Evolutionary conservation across 2,797 vertebrate species (phyloP), one percentile per base, ranked within the genome.

Genomic region (Rhodeus uyekii): DNA sequence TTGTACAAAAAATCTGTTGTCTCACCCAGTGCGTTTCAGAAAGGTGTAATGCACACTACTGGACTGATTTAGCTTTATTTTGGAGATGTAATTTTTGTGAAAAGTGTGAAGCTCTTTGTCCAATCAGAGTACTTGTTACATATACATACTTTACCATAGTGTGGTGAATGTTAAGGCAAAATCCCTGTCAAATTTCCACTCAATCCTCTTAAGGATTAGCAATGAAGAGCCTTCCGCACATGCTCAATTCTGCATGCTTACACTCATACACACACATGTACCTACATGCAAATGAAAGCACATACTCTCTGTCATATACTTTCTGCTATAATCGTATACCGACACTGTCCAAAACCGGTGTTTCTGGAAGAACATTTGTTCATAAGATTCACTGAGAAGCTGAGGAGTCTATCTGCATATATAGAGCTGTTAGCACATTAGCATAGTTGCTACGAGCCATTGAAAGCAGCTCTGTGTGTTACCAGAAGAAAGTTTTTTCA

Each of bases 161-260:
- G 42, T 27, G 3, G 39, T 38, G 29, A 82, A 53, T 36, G 29
- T 8, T 61, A 65, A 34, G 18, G 71, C 44, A 38, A 80, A 76
- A 80, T 65, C 18, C 46, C 55, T 63, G 44, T 76, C 69, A 79
- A n/a, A 60, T 48, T 64, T 76, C 36, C 44, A 2, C n/a, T 32
- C 50, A 86, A 86, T 83, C 72, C 38, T 76, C 58, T 83, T 86
- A 83, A 18, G 73, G 77, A 80, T 86, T 83, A 76, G 73, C 67
- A 44, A 5, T 29, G 46, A 65, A 76, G 81, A 60, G 60, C 24
- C 46, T 48, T 55, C 38, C 65, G 55, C 29, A 76, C 19, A 36
- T 36, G 38, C 27, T 71, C 12, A 68, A 34, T 18, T 44, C 14
- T 24, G 46, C 36, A 65, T 18, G 3, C 38, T 8, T 29, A 38